Evolutionary conservation across 2,113 vertebrate species (phyloP), one percentile per base, ranked within the genome.

Genomic region (Nothobranchius kuhntae): DNA sequence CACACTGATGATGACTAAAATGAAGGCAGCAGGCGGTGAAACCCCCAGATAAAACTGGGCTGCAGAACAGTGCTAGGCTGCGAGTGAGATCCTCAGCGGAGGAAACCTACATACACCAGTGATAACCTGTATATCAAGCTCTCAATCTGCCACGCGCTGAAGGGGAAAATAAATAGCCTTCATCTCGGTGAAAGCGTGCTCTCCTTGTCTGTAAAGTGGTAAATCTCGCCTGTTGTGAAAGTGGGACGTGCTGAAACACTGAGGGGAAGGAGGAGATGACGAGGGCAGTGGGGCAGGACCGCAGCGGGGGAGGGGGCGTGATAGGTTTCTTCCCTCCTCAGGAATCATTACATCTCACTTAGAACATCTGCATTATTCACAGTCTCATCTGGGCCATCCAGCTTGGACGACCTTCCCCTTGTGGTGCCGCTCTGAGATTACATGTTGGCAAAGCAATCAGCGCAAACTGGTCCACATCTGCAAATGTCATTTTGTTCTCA

Each of bases 41-140:
- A 64, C 72, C 75, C 78, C 68, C 65, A 30, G 62, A 57, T 71
- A 70, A 68, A 84, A 81, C 74, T 84, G 83, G 83, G 86, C 86
- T 83, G 67, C 12, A 71, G 80, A 77, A 66, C 76, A 77, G 87
- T 68, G 67, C 68, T 72, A 66, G 82, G 73, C 81, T 69, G 10
- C 44, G 12, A 45, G 66, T 61, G 75, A 61, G 76, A 87, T 78
- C 77, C 89, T 85, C 89, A 67, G 85, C 46, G 89, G 89, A 87
- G 82, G 78, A 77, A 87, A 80, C 89, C 89, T 53, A 91, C 82
- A 91, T 91, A 85, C 80, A 68, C 74, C 71, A 71, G 70, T 79
- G 81, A 86, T 87, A 89, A 89, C 86, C 87, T 87, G 86, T 68
- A 88, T 90, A 87, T 89, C 82, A 75, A 88, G 87, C 85, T 89